Evolutionary conservation across 2,888 invertebrate species (phyloP).

Genomic region (Limulus polyphemus): DNA sequence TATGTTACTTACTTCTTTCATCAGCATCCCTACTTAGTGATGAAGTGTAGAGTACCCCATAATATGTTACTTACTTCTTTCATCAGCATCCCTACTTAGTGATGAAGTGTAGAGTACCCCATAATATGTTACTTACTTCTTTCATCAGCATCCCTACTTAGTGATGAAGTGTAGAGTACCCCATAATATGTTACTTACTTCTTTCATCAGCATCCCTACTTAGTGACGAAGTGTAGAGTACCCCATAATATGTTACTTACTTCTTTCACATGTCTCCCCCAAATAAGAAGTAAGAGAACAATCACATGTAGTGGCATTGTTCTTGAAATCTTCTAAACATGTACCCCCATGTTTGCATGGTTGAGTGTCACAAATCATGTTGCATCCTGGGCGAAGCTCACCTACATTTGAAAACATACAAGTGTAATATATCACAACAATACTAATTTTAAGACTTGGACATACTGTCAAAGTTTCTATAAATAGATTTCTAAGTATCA

Average conservation of each 20-base stretch:
- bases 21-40: no score
- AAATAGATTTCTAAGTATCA: no score
- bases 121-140: constrained; percentile 42
- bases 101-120: no score
- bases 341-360: constrained; percentile 78
- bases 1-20: constrained; percentile 46
- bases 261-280: constrained; percentile 70
- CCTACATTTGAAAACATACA: constrained; percentile 15
- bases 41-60: no score
- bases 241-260: constrained; percentile 30
- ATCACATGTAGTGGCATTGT: constrained; percentile 71
- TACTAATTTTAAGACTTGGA: no score
- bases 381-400: constrained; percentile 59
- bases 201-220: constrained; percentile 42
- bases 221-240: no score
- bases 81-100: constrained; percentile 30
- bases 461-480: no score
- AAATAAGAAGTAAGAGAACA: constrained; percentile 81
- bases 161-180: no score
- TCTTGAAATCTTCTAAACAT: constrained; percentile 76
- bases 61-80: constrained; percentile 44
- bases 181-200: constrained; percentile 33
- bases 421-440: no score
- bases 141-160: constrained; percentile 36
- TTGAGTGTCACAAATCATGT: constrained; percentile 74